phyloP scores from a whole-genome alignment of 2,888 invertebrate species.

The Theodoxus fluviatilis region DNA sequence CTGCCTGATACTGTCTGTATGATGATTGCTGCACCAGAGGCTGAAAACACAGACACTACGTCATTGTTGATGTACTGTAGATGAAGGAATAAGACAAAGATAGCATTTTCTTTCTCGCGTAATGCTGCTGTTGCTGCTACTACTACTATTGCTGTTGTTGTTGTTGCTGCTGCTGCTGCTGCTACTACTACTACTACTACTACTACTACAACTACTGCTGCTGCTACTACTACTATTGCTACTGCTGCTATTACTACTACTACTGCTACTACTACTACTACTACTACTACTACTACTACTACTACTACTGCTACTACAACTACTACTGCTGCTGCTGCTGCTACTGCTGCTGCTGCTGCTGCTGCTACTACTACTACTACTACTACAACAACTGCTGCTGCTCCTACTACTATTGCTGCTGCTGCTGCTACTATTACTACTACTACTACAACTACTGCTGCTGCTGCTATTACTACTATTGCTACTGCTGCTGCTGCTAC shows the following conservation, averaged over 20 bases:
- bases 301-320: neutral
- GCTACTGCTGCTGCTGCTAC: neutral
- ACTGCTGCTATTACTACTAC: neutral
- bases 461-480: neutral
- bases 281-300: neutral
- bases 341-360: neutral
- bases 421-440: neutral
- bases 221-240: neutral
- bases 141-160: neutral
- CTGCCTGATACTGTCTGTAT: no score
- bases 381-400: neutral
- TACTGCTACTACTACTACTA: constrained; percentile 2
- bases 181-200: neutral
- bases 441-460: neutral
- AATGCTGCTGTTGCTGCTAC: neutral
- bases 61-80: no score
- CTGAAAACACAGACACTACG: no score
- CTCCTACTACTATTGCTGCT: neutral
- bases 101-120: no score
- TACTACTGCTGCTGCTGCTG: neutral
- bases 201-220: neutral
- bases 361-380: neutral
- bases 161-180: neutral
- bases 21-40: no score
- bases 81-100: no score